These are phyloP conservation scores for Scopus umbretta DNA, from an alignment of 2,113 vertebrate genomes.

Conservation along the genomic window DNA sequence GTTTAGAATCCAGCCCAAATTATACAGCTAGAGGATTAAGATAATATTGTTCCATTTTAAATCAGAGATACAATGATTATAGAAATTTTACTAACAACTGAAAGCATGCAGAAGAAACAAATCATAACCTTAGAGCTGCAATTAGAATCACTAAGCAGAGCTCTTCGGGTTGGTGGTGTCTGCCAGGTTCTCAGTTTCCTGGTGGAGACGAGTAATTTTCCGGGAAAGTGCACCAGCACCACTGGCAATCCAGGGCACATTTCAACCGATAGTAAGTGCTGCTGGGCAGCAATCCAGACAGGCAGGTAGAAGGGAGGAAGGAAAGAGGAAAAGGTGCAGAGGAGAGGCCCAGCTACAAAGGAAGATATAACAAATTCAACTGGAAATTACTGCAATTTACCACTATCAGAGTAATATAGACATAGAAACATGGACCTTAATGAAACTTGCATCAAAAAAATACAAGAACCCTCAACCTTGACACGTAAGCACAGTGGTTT, in stretches of 20 bases:
- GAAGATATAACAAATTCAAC: neutral
- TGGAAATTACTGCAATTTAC: neutral
- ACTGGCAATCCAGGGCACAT: neutral
- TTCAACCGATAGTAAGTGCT: neutral
- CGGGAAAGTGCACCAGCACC: neutral
- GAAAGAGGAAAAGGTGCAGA: neutral
- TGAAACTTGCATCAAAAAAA: neutral
- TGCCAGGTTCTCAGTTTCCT: neutral
- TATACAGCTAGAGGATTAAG: neutral
- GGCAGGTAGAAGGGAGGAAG: neutral
- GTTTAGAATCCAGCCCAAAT: neutral
- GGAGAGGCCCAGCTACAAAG: neutral
- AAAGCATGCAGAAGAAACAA: neutral
- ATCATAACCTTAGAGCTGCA: neutral
- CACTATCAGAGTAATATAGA: neutral
- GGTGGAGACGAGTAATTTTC: neutral
- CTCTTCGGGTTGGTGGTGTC: neutral
- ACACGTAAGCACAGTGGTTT: accelerated
- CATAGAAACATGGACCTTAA: neutral
- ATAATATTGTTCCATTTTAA: neutral
- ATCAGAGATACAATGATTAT: neutral
- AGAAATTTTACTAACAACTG: neutral
- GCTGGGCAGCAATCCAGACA: neutral
- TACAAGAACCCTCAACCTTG: neutral
- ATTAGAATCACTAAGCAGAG: neutral